A percentile compares a stretch with the other conserved stretches of the same genome.
phyloP scores from a whole-genome alignment of 2,888 invertebrate species.

The Drosophila macrospina region DNA sequence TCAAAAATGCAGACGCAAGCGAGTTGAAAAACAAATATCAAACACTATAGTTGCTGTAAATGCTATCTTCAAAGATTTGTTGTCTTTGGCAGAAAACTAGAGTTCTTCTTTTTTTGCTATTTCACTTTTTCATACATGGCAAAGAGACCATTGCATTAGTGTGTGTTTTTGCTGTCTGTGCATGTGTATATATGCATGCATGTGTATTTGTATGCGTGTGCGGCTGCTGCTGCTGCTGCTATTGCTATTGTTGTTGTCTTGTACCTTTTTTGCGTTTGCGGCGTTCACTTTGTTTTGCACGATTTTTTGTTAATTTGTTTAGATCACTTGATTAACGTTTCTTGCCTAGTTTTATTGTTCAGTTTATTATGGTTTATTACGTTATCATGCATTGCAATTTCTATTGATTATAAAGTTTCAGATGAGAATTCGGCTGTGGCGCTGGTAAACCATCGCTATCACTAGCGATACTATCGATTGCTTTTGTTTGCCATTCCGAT shows the following conservation, averaged over 20 bases:
- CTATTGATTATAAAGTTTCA: constrained; percentile 62
- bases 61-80: constrained; percentile 6
- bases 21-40: background rate
- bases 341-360: constrained; percentile 26
- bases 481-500: too few relatives aligned
- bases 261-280: constrained; percentile 64
- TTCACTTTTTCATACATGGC: constrained; percentile 73
- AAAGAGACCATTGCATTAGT: constrained; percentile 49
- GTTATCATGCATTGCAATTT: constrained; percentile 66
- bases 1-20: background rate
- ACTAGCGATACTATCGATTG: background rate
- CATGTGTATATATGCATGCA: background rate
- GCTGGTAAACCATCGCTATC: constrained; percentile 12
- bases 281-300: constrained; percentile 44
- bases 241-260: constrained; percentile 63
- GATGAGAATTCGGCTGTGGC: constrained; percentile 46
- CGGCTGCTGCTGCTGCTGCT: constrained; percentile 41
- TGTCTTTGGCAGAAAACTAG: constrained; percentile 23
- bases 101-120: constrained; percentile 52
- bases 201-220: constrained; percentile 21
- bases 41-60: background rate
- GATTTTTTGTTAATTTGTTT: constrained; percentile 11
- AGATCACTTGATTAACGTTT: constrained; percentile 37
- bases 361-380: constrained; percentile 41
- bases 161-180: constrained; percentile 45